These are phyloP conservation scores for Pseudochaenichthys georgianus DNA, from an alignment of 2,797 vertebrate species.

Conservation along the genomic window DNA sequence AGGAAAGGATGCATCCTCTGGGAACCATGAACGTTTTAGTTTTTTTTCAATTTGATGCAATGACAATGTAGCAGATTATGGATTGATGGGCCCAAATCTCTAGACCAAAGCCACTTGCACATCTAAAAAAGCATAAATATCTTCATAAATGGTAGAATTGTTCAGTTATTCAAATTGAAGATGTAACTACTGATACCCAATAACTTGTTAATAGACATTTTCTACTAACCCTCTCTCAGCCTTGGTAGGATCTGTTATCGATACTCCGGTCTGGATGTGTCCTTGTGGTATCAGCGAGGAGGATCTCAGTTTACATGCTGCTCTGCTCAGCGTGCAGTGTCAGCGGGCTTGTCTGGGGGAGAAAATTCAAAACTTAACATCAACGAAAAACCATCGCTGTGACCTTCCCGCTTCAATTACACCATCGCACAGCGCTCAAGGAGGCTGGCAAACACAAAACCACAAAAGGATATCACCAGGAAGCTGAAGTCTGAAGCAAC, in stretches of 20 bases:
- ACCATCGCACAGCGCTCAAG: constrained; percentile 37
- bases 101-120: not conserved
- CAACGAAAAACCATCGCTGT: constrained; percentile 50
- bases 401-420: constrained; percentile 79
- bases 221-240: not conserved
- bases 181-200: not conserved
- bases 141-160: not conserved
- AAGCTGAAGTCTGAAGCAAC: constrained; percentile 18
- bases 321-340: constrained; percentile 70
- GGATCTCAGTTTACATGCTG: constrained; percentile 79
- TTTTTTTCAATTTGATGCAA: too few species aligned
- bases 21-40: not conserved
- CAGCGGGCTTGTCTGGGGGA: constrained; percentile 75
- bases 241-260: constrained; percentile 4
- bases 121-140: not conserved
- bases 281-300: constrained; percentile 71
- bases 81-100: not conserved
- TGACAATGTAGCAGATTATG: not conserved
- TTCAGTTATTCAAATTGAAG: not conserved
- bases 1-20: constrained; percentile 4
- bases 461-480: constrained; percentile 52
- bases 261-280: constrained; percentile 40
- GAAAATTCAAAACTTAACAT: constrained; percentile 74
- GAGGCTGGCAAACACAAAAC: constrained; percentile 59
- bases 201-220: not conserved